phyloP scores from a whole-genome alignment of 2,113 vertebrate species.

The Anolis sagrei region DNA sequence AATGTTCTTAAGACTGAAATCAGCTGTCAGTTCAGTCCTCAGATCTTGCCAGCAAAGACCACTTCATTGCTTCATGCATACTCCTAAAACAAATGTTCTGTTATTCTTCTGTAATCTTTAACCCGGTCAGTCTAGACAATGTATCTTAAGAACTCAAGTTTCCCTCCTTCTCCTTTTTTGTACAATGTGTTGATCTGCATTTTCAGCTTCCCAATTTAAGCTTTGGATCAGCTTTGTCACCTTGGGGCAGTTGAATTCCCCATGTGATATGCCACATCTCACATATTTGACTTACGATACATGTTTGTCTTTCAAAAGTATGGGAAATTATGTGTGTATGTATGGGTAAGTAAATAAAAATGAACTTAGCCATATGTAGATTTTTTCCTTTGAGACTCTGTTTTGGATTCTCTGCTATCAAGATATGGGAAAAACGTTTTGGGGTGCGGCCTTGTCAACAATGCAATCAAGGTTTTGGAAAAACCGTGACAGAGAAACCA shows the following conservation, averaged over 20 bases:
- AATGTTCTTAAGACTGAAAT: conserved; percentile 49
- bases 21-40: conserved; percentile 43
- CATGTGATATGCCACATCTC: neutral
- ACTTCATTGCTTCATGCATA: conserved; percentile 41
- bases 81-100: conserved; percentile 26
- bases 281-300: conserved; percentile 9
- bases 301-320: neutral
- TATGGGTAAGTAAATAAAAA: neutral
- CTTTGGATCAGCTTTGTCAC: neutral
- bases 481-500: no score
- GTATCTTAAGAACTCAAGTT: conserved; percentile 8
- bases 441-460: no score
- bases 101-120: conserved; percentile 56
- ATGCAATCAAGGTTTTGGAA: neutral
- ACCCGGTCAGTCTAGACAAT: conserved; percentile 9
- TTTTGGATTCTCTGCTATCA: neutral
- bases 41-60: conserved; percentile 48
- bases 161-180: neutral
- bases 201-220: conserved; percentile 29
- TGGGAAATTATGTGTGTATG: neutral
- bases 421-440: neutral
- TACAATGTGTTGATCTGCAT: rapidly evolving
- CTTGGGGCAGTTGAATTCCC: conserved; percentile 28
- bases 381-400: neutral
- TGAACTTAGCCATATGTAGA: neutral